Base-by-base conservation (phyloP, 1,140 invertebrate species). In the Patella vulgata region DNA sequence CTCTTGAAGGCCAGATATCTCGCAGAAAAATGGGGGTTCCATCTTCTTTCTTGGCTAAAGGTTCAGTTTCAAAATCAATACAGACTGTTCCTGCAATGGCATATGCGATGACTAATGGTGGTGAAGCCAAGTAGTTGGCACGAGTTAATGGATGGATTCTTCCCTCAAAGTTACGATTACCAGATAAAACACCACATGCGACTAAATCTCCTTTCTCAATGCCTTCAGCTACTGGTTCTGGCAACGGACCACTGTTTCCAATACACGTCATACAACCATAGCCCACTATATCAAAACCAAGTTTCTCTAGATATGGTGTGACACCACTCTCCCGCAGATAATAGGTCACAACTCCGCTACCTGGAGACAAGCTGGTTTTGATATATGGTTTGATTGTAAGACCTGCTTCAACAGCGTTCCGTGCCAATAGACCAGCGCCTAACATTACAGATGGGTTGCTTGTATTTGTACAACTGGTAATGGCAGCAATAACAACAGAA, bases 241-340 rank as follows among this genome's bases (percentile, higher is more conserved):
- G 92, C 8, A 99, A 88, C 0, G 95, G 95, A 12, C 97, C 97
- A 48, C 92, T 94, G 84, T 99, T 99, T 9, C 97, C 97, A 69
- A 99, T 99, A 83, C 97, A 99, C 0, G 96, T 99, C 96, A 98
- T 98, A 85, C 97, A 99, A 1, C 97, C 89, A 79, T 96, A 98
- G n/a, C 96, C 96, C 30, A 94, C 92, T 55, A 96, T 91, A 74
- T 95, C 89, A 84, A 98, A 99, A 78, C 96, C 97, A 12, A 98
- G 87, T 81, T 93, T 88, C 63, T 92, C 89, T 42, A 99, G 84
- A 75, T 90, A 92, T 0, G 93, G 91, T 25, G 94, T 90, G 2
- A 99, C 94, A 0, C 95, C 95, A 31, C 90, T 90, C 76, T 94
- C 92, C 74, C 89, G 87, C 0, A 99, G 85, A 84, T 99, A 99